phyloP scores from a whole-genome alignment of 1,140 invertebrate genomes.

The Plutomurus gul region DNA sequence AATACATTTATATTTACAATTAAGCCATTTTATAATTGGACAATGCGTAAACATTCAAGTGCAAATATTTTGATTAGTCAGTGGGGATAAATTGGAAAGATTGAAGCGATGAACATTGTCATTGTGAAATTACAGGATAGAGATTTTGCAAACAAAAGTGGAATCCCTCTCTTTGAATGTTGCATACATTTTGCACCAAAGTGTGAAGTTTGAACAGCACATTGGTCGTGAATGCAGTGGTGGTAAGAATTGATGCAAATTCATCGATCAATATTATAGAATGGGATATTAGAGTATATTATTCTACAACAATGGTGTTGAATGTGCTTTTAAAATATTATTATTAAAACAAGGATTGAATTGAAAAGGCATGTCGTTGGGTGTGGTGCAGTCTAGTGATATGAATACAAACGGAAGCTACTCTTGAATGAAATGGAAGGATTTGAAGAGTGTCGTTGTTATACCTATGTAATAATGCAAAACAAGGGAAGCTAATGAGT shows the following conservation, averaged over 20 bases:
- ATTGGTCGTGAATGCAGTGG: not conserved
- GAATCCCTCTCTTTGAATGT: too few relatives aligned
- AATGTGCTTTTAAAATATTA: not conserved
- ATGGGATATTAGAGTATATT: not conserved
- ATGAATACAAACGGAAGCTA: not conserved
- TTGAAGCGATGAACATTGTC: too few relatives aligned
- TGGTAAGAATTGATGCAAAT: constrained; percentile 26
- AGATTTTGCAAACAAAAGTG: too few relatives aligned
- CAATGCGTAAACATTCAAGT: too few relatives aligned
- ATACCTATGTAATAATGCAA: constrained; percentile 17
- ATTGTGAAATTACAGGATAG: too few relatives aligned
- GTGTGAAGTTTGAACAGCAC: too few relatives aligned
- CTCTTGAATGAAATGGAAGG: not conserved
- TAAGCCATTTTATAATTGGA: too few relatives aligned
- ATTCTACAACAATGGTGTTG: not conserved
- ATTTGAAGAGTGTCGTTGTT: not conserved
- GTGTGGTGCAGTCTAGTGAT: not conserved
- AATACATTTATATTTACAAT: too few relatives aligned
- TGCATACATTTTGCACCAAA: constrained; percentile 16
- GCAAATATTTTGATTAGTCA: too few relatives aligned
- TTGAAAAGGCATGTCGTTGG: not conserved
- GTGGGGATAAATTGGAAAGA: too few relatives aligned
- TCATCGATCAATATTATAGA: not conserved
- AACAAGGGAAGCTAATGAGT: constrained; percentile 27
- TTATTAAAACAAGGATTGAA: constrained; percentile 1